phyloP scores from a whole-genome alignment of 35 echinoderm and acorn worm genomes.

The Lytechinus variegatus region DNA sequence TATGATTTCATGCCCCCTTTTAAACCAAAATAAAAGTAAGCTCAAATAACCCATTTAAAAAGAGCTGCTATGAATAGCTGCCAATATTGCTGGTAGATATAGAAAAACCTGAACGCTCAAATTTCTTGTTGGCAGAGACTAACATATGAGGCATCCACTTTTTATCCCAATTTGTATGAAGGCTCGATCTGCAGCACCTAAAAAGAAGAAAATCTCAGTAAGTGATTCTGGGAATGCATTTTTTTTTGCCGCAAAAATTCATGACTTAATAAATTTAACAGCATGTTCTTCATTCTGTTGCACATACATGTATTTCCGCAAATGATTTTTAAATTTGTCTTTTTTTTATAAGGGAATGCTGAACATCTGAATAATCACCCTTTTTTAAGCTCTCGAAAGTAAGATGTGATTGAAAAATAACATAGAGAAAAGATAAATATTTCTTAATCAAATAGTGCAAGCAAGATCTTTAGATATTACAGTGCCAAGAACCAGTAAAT shows the following conservation, averaged over 20 bases:
- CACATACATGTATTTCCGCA: not conserved
- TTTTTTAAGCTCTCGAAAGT: no score
- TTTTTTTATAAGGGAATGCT: not conserved
- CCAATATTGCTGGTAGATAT: not conserved
- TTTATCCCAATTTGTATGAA: not conserved
- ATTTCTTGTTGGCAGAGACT: not conserved
- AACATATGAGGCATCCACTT: not conserved
- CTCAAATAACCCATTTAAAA: not conserved
- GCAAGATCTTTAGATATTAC: no score
- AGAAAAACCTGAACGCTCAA: not conserved
- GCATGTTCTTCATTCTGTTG: not conserved
- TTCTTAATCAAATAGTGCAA: no score
- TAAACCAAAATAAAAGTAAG: no score
- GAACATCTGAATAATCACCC: no score
- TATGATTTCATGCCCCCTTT: not conserved
- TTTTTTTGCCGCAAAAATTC: not conserved
- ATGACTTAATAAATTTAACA: not conserved
- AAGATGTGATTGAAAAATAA: no score
- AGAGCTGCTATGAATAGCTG: not conserved
- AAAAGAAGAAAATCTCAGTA: constrained; percentile 31
- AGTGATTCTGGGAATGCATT: constrained; percentile 10
- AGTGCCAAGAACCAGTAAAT: no score
- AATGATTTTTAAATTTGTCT: not conserved
- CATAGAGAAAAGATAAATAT: no score
- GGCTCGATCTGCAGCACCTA: constrained; percentile 14